Conservation (phyloP, 2,888 invertebrate species). For the Galeopsomyia nigrocyanea region DNA sequence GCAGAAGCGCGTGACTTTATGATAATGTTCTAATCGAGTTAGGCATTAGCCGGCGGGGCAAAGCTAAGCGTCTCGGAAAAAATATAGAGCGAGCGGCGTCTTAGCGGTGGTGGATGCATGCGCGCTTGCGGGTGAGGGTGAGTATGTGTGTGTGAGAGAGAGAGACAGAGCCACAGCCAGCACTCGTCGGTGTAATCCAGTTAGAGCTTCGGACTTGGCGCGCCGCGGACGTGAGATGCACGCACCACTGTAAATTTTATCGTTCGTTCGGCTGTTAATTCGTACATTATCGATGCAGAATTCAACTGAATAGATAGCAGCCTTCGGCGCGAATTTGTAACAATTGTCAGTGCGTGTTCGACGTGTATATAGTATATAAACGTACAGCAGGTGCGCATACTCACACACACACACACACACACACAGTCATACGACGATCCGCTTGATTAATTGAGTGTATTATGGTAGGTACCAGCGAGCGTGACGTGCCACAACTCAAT, state of each 20-base stretch:
- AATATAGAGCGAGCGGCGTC: slow-evolving; percentile 26
- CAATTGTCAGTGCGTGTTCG: too few species aligned
- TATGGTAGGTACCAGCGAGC: slow-evolving; percentile 45
- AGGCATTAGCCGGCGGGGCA: not conserved
- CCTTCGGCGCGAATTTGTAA: too few species aligned
- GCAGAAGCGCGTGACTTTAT: slow-evolving; percentile 45
- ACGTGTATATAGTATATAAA: too few species aligned
- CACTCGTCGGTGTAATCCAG: slow-evolving; percentile 34
- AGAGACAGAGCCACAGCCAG: not conserved
- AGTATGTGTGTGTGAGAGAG: not conserved
- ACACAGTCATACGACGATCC: slow-evolving; percentile 36
- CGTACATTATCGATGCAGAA: too few species aligned
- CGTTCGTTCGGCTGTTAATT: too few species aligned
- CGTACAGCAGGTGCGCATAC: too few species aligned
- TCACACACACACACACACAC: too few species aligned
- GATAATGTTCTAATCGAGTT: slow-evolving; percentile 56
- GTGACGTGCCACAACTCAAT: slow-evolving; percentile 5
- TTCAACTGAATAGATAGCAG: too few species aligned
- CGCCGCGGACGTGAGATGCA: slow-evolving; percentile 47
- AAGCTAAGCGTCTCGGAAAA: not conserved
- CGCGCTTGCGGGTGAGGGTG: not conserved
- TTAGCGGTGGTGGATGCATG: slow-evolving; percentile 4
- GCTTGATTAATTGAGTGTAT: slow-evolving; percentile 46
- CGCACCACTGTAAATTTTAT: too few species aligned
- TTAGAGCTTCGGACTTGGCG: slow-evolving; percentile 49